phyloP scores from a whole-genome alignment of 2,888 invertebrate genomes.

The Candidula unifasciata region DNA sequence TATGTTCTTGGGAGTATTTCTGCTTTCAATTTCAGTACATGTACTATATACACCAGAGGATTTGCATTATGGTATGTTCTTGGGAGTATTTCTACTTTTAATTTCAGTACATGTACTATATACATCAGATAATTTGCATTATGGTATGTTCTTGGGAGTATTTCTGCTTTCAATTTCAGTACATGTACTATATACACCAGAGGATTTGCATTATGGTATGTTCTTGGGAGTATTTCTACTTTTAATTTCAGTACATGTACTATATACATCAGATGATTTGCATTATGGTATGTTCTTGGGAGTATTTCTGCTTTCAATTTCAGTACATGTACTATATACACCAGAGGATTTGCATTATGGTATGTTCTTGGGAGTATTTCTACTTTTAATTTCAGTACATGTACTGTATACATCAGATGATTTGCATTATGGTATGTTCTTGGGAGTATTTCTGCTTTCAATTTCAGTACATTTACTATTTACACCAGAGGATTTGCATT shows the following conservation, averaged over 20 bases:
- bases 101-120: no score
- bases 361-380: neutral
- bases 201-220: constrained; percentile 46
- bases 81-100: neutral
- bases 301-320: neutral
- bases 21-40: no score
- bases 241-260: no score
- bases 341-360: constrained; percentile 51
- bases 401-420: constrained; percentile 55
- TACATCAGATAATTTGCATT: constrained; percentile 52
- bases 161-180: no score
- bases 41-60: constrained; percentile 55
- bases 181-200: constrained; percentile 55
- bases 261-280: constrained; percentile 53
- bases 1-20: neutral
- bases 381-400: no score
- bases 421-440: constrained; percentile 36
- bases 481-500: constrained; percentile 53
- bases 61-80: constrained; percentile 36
- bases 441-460: neutral
- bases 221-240: neutral
- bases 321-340: no score
- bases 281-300: constrained; percentile 29
- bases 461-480: no score
- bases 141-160: constrained; percentile 14